Conservation (phyloP, 2,888 invertebrate genomes). For the Tipula lateralis region DNA sequence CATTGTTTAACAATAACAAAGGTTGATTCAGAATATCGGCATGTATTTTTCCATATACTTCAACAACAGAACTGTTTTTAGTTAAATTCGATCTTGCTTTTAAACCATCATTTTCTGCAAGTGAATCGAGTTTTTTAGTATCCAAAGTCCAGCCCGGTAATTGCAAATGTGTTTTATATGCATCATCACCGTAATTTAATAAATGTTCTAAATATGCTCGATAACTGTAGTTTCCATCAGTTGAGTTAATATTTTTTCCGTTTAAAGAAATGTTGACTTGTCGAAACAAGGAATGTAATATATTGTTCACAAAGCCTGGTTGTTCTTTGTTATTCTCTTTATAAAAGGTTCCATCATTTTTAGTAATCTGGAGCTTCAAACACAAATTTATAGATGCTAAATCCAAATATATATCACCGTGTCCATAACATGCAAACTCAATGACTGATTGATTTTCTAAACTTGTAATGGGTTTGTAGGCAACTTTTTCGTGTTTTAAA, state of each 20-base stretch:
- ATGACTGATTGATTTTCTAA: too few relatives aligned
- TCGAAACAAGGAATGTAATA: constrained; percentile 31
- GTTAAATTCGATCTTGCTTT: not conserved
- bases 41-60: constrained; percentile 30
- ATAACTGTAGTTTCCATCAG: constrained; percentile 31
- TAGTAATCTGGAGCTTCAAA: constrained; percentile 4
- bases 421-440: too few relatives aligned
- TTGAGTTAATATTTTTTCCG: constrained; percentile 31
- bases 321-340: not conserved
- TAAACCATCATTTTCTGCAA: constrained; percentile 3
- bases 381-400: constrained; percentile 27
- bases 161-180: constrained; percentile 29
- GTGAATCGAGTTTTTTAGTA: not conserved
- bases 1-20: constrained; percentile 28
- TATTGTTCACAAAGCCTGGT: constrained; percentile 30
- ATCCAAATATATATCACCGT: constrained; percentile 31
- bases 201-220: not conserved
- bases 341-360: not conserved
- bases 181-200: not conserved
- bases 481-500: too few relatives aligned
- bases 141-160: constrained; percentile 7
- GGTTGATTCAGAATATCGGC: constrained; percentile 31
- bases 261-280: constrained; percentile 32
- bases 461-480: too few relatives aligned
- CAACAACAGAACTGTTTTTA: not conserved